These are phyloP conservation scores for Odocoileus hemionus DNA, from an alignment of 2,113 vertebrate species.

Conservation along the genomic window DNA sequence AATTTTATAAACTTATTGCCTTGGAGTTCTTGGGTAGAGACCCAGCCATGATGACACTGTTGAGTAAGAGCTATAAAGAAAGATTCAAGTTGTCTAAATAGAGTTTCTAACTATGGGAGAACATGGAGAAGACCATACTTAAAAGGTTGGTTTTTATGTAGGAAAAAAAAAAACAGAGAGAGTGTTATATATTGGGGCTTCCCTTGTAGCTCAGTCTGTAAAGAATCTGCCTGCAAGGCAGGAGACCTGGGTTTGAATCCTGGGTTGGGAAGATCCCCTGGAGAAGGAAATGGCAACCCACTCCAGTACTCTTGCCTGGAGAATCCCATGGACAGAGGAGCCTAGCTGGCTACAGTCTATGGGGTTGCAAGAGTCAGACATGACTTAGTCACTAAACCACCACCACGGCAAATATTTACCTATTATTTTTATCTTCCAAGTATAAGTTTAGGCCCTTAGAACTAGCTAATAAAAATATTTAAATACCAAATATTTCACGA, in stretches of 20 bases:
- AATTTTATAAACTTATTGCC: conserved; percentile 27
- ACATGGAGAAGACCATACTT: background rate
- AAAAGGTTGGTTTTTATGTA: background rate
- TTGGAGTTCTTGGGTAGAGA: conserved; percentile 28
- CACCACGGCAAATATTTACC: background rate
- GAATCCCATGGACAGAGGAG: background rate
- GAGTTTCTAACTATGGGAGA: background rate
- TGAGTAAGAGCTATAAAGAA: background rate
- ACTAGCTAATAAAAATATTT: background rate
- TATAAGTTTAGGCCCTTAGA: background rate
- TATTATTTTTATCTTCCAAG: background rate
- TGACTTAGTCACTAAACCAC: background rate
- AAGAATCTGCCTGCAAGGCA: background rate
- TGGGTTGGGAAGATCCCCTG: background rate
- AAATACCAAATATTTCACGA: background rate
- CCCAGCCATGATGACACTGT: background rate
- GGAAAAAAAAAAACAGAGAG: background rate
- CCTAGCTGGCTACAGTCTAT: background rate
- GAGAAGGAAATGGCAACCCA: background rate
- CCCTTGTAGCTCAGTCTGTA: background rate
- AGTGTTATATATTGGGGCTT: background rate
- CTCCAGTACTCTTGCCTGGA: background rate
- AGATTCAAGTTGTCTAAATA: background rate
- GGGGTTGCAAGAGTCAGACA: background rate
- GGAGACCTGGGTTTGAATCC: background rate